Conservation (phyloP, 2,113 vertebrate species). For the human region DNA sequence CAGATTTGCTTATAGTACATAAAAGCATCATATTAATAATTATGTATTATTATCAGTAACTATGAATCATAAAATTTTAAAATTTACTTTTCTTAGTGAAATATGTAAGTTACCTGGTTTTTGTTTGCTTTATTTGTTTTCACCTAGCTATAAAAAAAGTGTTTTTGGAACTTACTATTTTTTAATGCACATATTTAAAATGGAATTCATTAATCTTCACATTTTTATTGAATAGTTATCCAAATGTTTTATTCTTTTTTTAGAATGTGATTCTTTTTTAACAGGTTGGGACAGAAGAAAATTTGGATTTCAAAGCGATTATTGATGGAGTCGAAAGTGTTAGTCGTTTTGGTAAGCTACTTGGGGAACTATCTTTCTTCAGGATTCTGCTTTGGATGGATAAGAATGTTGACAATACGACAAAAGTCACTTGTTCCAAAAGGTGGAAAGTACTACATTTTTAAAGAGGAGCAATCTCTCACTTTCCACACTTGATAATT, state of each 20-base stretch:
- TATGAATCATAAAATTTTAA: slow-evolving; percentile 32
- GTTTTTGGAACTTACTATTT: not conserved
- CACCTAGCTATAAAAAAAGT: slow-evolving; percentile 15
- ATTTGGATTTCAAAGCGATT: slow-evolving; percentile 90
- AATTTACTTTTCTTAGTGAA: slow-evolving; percentile 39
- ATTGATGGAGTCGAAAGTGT: slow-evolving; percentile 91
- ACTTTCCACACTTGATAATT: not conserved
- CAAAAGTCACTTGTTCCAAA: not conserved
- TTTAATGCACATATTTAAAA: slow-evolving; percentile 10
- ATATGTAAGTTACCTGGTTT: not conserved
- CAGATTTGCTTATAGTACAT: not conserved
- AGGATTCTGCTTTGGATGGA: not conserved
- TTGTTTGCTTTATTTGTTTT: slow-evolving; percentile 9
- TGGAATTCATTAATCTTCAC: not conserved
- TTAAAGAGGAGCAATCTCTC: not conserved
- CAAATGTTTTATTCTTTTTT: slow-evolving; percentile 11
- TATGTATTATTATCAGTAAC: not conserved
- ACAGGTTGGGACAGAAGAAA: slow-evolving; percentile 92
- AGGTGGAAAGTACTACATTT: not conserved
- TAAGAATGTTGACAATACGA: not conserved
- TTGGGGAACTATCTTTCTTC: not conserved
- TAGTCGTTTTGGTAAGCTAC: slow-evolving; percentile 92
- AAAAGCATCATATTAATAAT: not conserved
- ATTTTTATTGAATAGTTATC: slow-evolving; percentile 17
- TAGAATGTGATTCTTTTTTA: slow-evolving; percentile 71